phyloP scores from a whole-genome alignment of 2,888 invertebrate species.

The Melinaea menophilus region DNA sequence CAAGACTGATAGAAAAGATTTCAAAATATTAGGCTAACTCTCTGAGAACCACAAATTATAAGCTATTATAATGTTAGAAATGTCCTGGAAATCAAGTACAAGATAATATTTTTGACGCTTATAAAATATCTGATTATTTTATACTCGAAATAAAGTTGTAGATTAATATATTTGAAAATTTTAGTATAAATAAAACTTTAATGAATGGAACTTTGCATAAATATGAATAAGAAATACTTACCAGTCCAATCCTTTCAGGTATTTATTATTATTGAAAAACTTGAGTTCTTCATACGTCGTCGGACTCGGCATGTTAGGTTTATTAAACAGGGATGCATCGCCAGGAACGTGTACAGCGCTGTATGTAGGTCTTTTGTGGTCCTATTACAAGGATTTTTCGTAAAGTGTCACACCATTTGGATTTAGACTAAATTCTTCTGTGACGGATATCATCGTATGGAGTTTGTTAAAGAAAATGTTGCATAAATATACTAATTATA shows the following conservation, averaged over 20 bases:
- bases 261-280: slow-evolving; percentile 99
- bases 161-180: too few species aligned
- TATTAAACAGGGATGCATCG: slow-evolving; percentile 94
- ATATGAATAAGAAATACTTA: slow-evolving; percentile 66
- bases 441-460: slow-evolving; percentile 96
- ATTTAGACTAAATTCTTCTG: slow-evolving; percentile 95
- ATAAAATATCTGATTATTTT: too few species aligned
- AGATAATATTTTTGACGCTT: too few species aligned
- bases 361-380: slow-evolving; percentile 99
- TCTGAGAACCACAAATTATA: background rate
- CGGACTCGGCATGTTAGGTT: slow-evolving; percentile 91
- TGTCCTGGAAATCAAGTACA: too few species aligned
- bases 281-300: slow-evolving; percentile 99
- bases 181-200: too few species aligned
- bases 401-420: slow-evolving; percentile 94
- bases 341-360: slow-evolving; percentile 96
- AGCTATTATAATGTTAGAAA: background rate
- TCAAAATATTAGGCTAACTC: background rate
- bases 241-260: slow-evolving; percentile 97
- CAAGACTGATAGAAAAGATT: slow-evolving; percentile 8
- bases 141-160: too few species aligned
- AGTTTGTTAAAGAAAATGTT: slow-evolving; percentile 79
- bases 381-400: slow-evolving; percentile 97
- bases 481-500: background rate
- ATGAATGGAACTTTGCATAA: too few species aligned